A percentile compares a stretch with the other conserved stretches of the same genome.
phyloP scores from a whole-genome alignment of 2,113 vertebrate species.

The Rhizomys pruinosus region DNA sequence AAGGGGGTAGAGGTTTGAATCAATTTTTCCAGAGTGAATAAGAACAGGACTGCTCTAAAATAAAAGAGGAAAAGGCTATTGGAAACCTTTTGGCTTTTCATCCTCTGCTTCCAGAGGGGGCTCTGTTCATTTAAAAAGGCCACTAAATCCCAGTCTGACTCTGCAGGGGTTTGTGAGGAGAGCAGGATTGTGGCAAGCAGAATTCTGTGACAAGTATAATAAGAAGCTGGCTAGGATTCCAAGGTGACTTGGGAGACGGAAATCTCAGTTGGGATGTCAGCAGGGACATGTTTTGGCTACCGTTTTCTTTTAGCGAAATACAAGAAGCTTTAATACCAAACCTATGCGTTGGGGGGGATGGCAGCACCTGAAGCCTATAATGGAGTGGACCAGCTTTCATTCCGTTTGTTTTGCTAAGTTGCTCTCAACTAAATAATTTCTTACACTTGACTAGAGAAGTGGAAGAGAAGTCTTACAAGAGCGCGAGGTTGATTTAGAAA shows the following conservation, averaged over 20 bases:
- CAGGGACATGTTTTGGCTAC: conserved; percentile 42
- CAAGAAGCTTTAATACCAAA: conserved; percentile 55
- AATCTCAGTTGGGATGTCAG: conserved; percentile 68
- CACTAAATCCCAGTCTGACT: not conserved
- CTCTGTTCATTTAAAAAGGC: conserved; percentile 51
- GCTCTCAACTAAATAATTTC: not conserved
- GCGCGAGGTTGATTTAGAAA: not conserved
- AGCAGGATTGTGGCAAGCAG: too few species aligned
- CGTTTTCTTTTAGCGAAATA: conserved; percentile 59
- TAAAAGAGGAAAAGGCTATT: not conserved
- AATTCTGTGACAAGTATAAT: not conserved
- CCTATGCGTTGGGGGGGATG: not conserved
- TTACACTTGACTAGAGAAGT: not conserved
- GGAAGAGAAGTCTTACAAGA: not conserved
- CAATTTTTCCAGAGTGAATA: conserved; percentile 18
- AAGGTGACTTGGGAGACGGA: conserved; percentile 65
- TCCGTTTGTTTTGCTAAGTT: conserved; percentile 26
- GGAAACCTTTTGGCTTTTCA: not conserved
- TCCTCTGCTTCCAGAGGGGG: not conserved
- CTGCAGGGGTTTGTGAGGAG: not conserved
- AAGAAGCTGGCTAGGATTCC: conserved; percentile 32
- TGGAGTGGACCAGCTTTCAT: not conserved
- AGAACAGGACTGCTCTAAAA: not conserved
- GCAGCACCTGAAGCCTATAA: not conserved
- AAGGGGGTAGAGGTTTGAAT: not conserved